Conservation (phyloP, 1,140 invertebrate genomes). For the Drosophila arawakana region DNA sequence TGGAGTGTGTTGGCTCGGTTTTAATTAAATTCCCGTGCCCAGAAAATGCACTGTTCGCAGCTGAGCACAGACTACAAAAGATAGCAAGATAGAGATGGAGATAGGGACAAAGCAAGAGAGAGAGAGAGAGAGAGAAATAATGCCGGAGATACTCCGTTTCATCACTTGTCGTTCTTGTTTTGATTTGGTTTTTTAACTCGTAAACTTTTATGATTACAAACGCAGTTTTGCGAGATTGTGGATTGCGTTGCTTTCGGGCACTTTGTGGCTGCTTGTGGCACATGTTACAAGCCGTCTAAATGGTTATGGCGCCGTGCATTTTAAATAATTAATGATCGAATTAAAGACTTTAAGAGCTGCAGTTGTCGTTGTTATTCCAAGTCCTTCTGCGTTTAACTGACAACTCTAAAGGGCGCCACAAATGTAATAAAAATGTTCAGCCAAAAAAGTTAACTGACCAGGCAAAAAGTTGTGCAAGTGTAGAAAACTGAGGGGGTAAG, state of each 20-base stretch:
- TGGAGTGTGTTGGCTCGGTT: constrained; percentile 53
- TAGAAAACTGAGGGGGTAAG: not conserved
- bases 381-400: constrained; percentile 1
- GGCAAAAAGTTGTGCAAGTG: not conserved
- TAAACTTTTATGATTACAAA: constrained; percentile 79
- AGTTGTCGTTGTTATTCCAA: not conserved
- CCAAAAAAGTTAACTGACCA: constrained; percentile 71
- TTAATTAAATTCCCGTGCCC: constrained; percentile 81
- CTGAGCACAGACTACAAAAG: constrained; percentile 54
- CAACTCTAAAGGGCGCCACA: constrained; percentile 53
- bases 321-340: constrained; percentile 75
- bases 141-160: constrained; percentile 36
- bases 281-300: constrained; percentile 66
- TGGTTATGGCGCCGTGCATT: constrained; percentile 72
- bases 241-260: not conserved
- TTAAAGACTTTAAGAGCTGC: constrained; percentile 22
- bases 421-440: constrained; percentile 72
- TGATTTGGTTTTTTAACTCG: constrained; percentile 43
- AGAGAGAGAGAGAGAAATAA: not conserved
- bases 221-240: not conserved
- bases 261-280: constrained; percentile 35
- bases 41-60: constrained; percentile 65
- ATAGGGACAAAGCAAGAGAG: too few species aligned
- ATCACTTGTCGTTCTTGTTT: constrained; percentile 61
- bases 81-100: too few species aligned